A percentile compares a stretch with the other conserved stretches of the same genome.
phyloP scores from a whole-genome alignment of 2,113 vertebrate species.

The Odocoileus virginianus region DNA sequence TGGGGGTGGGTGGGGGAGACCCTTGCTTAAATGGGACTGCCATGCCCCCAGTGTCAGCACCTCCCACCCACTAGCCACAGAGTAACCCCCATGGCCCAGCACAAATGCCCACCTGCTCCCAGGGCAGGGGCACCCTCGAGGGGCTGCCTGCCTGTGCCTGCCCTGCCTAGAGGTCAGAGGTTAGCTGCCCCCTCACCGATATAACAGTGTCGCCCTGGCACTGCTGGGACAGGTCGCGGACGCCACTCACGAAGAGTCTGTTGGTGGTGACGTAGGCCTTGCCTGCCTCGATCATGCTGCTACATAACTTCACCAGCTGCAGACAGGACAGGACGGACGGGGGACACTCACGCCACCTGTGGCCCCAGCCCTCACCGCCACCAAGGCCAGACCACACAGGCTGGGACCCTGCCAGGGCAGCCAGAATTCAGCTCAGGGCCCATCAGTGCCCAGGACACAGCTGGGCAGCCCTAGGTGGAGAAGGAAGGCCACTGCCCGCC shows the following conservation, averaged over 20 bases:
- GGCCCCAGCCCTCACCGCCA: not conserved
- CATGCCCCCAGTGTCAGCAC: not conserved
- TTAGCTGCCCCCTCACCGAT: slow-evolving; percentile 84
- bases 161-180: not conserved
- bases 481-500: not conserved
- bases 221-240: slow-evolving; percentile 94
- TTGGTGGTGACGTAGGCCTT: slow-evolving; percentile 93
- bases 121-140: not conserved
- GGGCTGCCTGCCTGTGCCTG: not conserved
- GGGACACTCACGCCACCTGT: accelerated
- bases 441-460: not conserved
- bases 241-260: slow-evolving; percentile 94
- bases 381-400: not conserved
- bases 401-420: not conserved
- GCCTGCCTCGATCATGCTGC: slow-evolving; percentile 95
- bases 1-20: slow-evolving; percentile 57
- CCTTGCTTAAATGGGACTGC: not conserved
- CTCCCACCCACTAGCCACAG: not conserved
- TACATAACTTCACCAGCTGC: slow-evolving; percentile 96
- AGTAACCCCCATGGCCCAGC: too few relatives aligned
- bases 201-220: slow-evolving; percentile 95
- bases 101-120: not conserved
- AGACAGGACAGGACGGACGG: not conserved
- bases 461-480: not conserved
- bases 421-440: not conserved